A percentile compares a stretch with the other conserved stretches of the same genome.
Evolutionary conservation across 2,113 vertebrate genomes (phyloP).

Genomic region (Xyrauchen texanus): DNA sequence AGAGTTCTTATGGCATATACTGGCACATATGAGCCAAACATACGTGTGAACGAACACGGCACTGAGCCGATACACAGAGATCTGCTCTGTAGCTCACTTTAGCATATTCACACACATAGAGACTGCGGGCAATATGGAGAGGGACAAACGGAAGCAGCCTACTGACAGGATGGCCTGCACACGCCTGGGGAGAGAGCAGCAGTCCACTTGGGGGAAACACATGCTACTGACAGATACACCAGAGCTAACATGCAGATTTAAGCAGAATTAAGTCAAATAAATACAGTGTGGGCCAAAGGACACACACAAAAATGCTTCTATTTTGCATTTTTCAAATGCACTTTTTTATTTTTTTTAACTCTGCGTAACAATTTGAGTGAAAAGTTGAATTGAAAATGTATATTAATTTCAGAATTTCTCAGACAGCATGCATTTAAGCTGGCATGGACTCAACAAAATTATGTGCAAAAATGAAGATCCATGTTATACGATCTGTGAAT

Average conservation of each 20-base stretch:
- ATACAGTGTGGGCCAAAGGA: too few species aligned
- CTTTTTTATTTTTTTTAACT: too few species aligned
- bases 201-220: conserved; percentile 1
- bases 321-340: too few species aligned
- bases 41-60: conserved; percentile 25
- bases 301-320: too few species aligned
- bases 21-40: conserved; percentile 31
- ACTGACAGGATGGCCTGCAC: conserved; percentile 17
- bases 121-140: conserved; percentile 24
- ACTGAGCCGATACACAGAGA: conserved; percentile 35
- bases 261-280: not conserved
- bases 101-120: conserved; percentile 2
- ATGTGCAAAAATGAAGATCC: too few species aligned
- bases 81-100: conserved; percentile 18
- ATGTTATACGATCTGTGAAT: too few species aligned
- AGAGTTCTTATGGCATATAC: not conserved
- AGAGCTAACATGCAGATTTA: not conserved
- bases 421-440: too few species aligned
- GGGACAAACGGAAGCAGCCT: not conserved
- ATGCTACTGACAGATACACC: not conserved
- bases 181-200: conserved; percentile 27
- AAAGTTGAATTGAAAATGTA: too few species aligned
- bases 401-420: too few species aligned
- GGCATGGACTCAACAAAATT: too few species aligned
- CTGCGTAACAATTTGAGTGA: too few species aligned